Evolutionary conservation across 2,113 vertebrate species (phyloP).

Genomic region (Nycticebus coucang): DNA sequence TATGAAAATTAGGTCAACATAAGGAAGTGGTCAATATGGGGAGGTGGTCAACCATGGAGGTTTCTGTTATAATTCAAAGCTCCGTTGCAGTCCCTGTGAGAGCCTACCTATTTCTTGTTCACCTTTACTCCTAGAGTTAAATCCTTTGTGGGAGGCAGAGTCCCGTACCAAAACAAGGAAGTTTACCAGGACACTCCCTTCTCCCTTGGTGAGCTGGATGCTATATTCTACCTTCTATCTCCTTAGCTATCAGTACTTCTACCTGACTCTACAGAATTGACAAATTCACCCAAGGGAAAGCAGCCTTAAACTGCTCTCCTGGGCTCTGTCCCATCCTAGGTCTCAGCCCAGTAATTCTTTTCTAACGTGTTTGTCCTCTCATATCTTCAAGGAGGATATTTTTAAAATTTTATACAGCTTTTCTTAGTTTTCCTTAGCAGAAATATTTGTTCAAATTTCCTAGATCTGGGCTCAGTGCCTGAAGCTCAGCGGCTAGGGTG

Average conservation of each 20-base stretch:
- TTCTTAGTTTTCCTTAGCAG: not conserved
- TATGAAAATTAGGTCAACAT: no score
- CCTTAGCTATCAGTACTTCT: not conserved
- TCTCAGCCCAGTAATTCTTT: not conserved
- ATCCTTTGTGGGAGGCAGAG: not conserved
- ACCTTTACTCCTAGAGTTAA: not conserved
- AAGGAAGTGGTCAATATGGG: no score
- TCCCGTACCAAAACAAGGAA: not conserved
- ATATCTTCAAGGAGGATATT: not conserved
- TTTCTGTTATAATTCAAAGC: not conserved
- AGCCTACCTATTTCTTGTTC: not conserved
- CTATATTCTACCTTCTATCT: not conserved
- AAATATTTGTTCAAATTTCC: not conserved
- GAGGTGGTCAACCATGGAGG: no score
- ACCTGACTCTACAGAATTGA: not conserved
- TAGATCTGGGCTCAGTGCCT: not conserved
- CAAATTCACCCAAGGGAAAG: not conserved
- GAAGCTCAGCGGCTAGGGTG: no score
- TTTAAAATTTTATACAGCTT: not conserved
- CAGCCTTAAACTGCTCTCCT: not conserved
- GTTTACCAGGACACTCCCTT: not conserved
- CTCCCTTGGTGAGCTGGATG: not conserved
- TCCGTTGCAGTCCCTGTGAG: not conserved
- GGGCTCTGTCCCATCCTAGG: not conserved
- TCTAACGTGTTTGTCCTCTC: not conserved